phyloP scores from a whole-genome alignment of 2,113 vertebrate species.

The Rhegmatorhina hoffmannsi region DNA sequence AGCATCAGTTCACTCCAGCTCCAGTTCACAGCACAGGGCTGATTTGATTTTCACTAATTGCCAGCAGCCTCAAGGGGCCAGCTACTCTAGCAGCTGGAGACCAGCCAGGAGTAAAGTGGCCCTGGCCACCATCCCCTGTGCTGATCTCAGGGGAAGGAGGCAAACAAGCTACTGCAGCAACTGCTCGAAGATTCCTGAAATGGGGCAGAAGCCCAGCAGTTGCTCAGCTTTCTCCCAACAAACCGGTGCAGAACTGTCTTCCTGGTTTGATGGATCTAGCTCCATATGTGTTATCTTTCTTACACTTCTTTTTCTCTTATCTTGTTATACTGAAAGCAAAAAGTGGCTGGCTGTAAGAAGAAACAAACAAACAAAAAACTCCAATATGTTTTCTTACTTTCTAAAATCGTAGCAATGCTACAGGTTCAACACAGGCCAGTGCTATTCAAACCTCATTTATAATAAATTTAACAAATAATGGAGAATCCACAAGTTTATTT shows the following conservation, averaged over 20 bases:
- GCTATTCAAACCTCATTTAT: neutral
- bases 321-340: neutral
- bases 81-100: constrained; percentile 26
- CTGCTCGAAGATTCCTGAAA: neutral
- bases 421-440: neutral
- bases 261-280: neutral
- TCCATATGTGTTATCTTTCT: neutral
- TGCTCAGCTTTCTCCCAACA: neutral
- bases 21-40: neutral
- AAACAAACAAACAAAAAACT: neutral
- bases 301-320: neutral
- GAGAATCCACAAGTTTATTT: neutral
- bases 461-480: neutral
- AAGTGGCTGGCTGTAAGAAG: neutral
- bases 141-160: neutral
- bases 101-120: constrained; percentile 38
- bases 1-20: constrained; percentile 24
- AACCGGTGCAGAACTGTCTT: neutral
- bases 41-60: constrained; percentile 47
- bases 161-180: neutral
- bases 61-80: neutral
- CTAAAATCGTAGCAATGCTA: neutral
- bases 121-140: neutral
- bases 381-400: neutral
- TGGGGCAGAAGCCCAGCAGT: neutral